Conservation (phyloP, 2,797 vertebrate genomes). For the Caiman crocodilus region DNA sequence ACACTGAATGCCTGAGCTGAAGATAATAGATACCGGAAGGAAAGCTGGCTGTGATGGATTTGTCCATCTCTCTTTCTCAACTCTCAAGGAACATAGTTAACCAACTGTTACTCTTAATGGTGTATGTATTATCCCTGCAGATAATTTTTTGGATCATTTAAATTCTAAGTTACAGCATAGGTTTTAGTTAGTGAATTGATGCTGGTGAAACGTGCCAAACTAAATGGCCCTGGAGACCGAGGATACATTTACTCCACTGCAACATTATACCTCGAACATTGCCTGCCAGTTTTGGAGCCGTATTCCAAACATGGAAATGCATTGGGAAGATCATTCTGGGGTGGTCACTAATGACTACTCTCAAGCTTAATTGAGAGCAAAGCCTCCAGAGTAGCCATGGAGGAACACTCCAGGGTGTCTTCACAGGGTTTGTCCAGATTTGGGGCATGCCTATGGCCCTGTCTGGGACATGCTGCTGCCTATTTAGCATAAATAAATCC, state of each 20-base stretch:
- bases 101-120: neutral
- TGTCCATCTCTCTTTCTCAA: neutral
- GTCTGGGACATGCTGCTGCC: too few relatives aligned
- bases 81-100: neutral
- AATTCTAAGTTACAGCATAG: neutral
- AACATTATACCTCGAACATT: too few relatives aligned
- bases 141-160: neutral
- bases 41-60: neutral
- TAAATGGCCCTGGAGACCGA: neutral
- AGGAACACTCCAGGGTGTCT: too few relatives aligned
- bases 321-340: too few relatives aligned
- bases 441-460: too few relatives aligned
- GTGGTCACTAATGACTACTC: too few relatives aligned
- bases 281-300: too few relatives aligned
- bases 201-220: neutral
- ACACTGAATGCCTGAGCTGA: neutral
- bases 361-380: too few relatives aligned
- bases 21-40: neutral
- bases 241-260: neutral
- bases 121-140: neutral
- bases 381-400: too few relatives aligned
- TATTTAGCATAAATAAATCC: too few relatives aligned
- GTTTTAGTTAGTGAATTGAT: neutral
- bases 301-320: too few relatives aligned
- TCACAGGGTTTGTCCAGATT: too few relatives aligned